phyloP scores from a whole-genome alignment of 2,888 invertebrate genomes.

The Lasioglossum zephyrum region DNA sequence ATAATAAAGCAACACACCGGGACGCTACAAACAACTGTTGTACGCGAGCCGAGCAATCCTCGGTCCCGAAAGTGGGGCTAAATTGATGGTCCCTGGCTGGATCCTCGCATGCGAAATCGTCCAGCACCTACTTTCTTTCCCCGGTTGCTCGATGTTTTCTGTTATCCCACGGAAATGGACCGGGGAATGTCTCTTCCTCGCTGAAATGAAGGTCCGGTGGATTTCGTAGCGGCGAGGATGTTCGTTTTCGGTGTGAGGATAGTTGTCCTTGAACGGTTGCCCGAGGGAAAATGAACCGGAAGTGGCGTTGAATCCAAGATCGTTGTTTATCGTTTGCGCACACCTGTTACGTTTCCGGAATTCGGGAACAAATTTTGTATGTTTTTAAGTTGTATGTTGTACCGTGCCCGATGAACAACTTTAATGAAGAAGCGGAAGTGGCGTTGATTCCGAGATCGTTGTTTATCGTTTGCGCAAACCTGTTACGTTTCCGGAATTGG shows the following conservation, averaged over 20 bases:
- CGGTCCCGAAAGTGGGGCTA: slow-evolving; percentile 36
- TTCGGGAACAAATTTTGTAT: too few species aligned
- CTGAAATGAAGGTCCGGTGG: neutral
- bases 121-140: neutral
- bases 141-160: neutral
- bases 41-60: slow-evolving; percentile 36
- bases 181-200: neutral
- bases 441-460: too few species aligned
- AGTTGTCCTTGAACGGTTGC: neutral
- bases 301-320: neutral
- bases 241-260: neutral
- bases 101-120: neutral
- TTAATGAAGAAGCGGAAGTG: too few species aligned
- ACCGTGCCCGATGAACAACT: too few species aligned
- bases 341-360: too few species aligned
- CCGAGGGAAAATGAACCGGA: neutral
- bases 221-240: neutral
- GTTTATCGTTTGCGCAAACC: too few species aligned
- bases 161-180: neutral
- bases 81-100: slow-evolving; percentile 42
- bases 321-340: too few species aligned
- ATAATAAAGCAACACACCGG: slow-evolving; percentile 48
- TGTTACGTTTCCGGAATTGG: too few species aligned
- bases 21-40: slow-evolving; percentile 45
- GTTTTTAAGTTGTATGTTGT: too few species aligned